Conservation (phyloP, 2,113 vertebrate species). For the Nyctereutes procyonoides region DNA sequence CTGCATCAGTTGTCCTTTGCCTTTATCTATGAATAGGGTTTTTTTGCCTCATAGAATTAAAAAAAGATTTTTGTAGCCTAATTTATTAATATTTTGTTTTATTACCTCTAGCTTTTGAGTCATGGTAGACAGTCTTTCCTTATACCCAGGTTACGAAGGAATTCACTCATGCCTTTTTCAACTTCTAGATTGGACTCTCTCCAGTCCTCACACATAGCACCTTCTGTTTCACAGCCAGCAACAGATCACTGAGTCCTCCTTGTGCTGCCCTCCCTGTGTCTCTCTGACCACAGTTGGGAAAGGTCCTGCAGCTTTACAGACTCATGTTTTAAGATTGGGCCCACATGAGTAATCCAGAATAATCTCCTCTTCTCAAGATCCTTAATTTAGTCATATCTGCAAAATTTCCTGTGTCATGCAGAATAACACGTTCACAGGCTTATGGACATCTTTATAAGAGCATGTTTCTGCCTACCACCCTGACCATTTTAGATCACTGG, state of each 20-base stretch:
- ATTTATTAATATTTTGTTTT: slow-evolving; percentile 22
- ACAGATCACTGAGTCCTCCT: background rate
- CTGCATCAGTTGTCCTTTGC: background rate
- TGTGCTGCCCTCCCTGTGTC: background rate
- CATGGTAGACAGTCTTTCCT: background rate
- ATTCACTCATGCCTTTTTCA: background rate
- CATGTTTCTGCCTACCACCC: background rate
- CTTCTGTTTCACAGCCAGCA: background rate
- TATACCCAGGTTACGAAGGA: background rate
- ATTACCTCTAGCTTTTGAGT: slow-evolving; percentile 13
- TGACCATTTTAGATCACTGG: background rate
- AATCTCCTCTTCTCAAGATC: background rate
- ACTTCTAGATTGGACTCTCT: background rate
- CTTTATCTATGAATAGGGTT: background rate
- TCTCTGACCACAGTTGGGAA: background rate
- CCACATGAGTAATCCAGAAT: background rate
- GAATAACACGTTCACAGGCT: background rate
- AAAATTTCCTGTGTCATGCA: background rate
- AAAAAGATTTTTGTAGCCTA: background rate
- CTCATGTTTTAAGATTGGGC: background rate
- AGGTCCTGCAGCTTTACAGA: background rate
- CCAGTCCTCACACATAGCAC: background rate
- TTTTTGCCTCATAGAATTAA: background rate
- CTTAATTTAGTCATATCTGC: background rate
- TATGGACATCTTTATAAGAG: background rate